A percentile compares a stretch with the other conserved stretches of the same genome.
phyloP scores from a whole-genome alignment of 2,797 vertebrate genomes.

The Hydrocynus forskahlii region DNA sequence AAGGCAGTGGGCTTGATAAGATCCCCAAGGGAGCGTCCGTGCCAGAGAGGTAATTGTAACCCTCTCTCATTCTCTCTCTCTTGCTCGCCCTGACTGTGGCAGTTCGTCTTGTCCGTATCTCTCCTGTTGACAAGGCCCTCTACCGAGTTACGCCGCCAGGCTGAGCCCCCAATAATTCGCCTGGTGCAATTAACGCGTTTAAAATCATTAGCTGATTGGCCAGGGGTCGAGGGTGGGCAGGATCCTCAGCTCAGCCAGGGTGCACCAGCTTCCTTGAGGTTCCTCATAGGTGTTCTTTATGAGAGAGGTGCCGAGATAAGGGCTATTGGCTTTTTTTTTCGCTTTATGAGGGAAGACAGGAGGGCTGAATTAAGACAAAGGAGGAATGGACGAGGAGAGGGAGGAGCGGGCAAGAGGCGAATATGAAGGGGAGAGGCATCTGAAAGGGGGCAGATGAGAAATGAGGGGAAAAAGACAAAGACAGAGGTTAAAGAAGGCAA shows the following conservation, averaged over 20 bases:
- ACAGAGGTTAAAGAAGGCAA: constrained; percentile 9
- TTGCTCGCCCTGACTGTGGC: not conserved
- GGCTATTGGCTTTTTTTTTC: not conserved
- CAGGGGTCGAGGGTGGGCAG: not conserved
- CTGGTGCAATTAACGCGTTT: not conserved
- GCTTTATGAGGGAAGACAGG: not conserved
- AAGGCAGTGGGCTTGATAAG: constrained; percentile 16
- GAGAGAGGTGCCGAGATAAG: constrained; percentile 3
- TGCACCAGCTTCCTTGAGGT: not conserved
- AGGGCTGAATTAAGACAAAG: constrained; percentile 5
- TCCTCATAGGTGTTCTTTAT: not conserved
- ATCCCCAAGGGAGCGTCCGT: constrained; percentile 14
- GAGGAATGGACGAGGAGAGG: not conserved
- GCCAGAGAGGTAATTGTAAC: constrained; percentile 31
- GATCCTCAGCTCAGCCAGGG: not conserved
- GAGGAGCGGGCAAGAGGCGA: not conserved
- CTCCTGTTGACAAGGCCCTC: not conserved
- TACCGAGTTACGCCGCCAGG: not conserved
- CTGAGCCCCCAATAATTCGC: not conserved
- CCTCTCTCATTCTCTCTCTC: not conserved
- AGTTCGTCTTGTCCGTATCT: not conserved
- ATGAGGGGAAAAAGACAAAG: not conserved
- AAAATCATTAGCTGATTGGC: not conserved
- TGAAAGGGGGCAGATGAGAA: not conserved
- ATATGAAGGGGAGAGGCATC: not conserved